Conservation (phyloP, 2,888 invertebrate genomes). For the Euzetes globulus region DNA sequence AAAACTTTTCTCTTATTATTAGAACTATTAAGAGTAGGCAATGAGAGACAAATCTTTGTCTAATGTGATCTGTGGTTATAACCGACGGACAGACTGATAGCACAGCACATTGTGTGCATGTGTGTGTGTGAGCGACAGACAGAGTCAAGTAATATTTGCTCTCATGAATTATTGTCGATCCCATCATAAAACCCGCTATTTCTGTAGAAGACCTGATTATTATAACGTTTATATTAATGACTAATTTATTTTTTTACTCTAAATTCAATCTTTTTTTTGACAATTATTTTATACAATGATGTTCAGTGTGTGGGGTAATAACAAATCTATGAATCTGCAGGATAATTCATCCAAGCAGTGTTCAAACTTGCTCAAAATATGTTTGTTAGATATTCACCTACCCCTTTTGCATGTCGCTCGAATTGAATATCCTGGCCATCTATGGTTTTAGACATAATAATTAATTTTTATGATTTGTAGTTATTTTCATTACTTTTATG, state of each 20-base stretch:
- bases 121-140: neutral
- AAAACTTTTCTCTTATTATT: slow-evolving; percentile 5
- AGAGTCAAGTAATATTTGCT: neutral
- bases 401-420: no score
- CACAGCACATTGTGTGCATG: no score
- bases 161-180: slow-evolving; percentile 17
- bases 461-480: no score
- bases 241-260: neutral
- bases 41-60: slow-evolving; percentile 18
- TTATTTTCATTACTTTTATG: no score
- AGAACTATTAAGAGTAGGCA: slow-evolving; percentile 1
- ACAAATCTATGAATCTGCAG: no score
- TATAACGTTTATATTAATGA: neutral
- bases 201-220: neutral
- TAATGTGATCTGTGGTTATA: slow-evolving; percentile 5
- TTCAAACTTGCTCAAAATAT: no score
- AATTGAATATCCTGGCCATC: no score
- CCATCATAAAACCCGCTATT: slow-evolving; percentile 1
- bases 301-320: no score
- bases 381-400: no score
- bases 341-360: no score
- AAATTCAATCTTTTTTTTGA: neutral
- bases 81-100: neutral
- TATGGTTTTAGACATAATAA: no score
- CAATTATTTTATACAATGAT: no score